phyloP scores from a whole-genome alignment of 2,797 vertebrate genomes.

The Petrocephalus sullivani region DNA sequence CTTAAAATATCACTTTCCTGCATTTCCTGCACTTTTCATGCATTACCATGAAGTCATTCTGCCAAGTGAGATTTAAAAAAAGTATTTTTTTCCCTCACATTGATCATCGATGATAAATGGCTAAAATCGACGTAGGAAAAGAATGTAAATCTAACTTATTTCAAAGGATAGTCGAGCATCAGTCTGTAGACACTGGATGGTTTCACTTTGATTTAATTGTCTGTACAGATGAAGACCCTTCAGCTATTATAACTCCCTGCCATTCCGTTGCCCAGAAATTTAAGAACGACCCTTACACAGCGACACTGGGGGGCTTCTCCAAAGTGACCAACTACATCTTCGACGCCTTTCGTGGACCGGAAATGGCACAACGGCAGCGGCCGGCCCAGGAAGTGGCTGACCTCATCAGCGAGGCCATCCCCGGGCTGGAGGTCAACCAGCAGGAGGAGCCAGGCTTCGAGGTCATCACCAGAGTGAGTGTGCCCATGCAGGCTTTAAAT shows the following conservation, averaged over 20 bases:
- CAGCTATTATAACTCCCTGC: not conserved
- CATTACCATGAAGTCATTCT: not conserved
- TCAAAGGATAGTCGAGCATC: not conserved
- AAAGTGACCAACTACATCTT: constrained; percentile 77
- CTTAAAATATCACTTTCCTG: not conserved
- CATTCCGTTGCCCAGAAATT: constrained; percentile 57
- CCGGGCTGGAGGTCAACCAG: constrained; percentile 73
- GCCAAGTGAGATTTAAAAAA: not conserved
- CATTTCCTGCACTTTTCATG: not conserved
- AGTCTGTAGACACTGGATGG: not conserved
- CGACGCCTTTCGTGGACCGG: constrained; percentile 64
- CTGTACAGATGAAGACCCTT: not conserved
- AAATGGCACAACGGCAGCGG: constrained; percentile 57
- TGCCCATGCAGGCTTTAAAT: not conserved
- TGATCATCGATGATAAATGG: not conserved
- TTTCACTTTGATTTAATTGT: not conserved
- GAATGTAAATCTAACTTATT: not conserved
- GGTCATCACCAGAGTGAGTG: constrained; percentile 72
- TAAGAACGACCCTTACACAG: constrained; percentile 69
- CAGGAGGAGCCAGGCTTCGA: constrained; percentile 77
- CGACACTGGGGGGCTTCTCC: constrained; percentile 73
- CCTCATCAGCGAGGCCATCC: constrained; percentile 67
- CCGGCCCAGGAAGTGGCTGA: constrained; percentile 71
- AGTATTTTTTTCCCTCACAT: not conserved
- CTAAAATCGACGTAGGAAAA: not conserved